These are phyloP conservation scores for Muscicapa adusta DNA, from an alignment of 2,113 vertebrate species.

Conservation along the genomic window DNA sequence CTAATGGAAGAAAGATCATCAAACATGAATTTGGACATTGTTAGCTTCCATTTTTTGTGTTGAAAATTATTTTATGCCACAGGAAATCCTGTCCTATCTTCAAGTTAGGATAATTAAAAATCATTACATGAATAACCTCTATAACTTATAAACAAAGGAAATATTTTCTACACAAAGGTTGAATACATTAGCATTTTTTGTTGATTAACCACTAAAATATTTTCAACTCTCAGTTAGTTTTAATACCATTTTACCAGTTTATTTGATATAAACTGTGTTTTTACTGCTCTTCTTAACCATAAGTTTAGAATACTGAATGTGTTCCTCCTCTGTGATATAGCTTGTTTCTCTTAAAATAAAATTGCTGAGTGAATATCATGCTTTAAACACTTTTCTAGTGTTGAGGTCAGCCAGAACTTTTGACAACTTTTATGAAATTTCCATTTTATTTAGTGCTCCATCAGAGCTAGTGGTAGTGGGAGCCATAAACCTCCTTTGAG, in stretches of 20 bases:
- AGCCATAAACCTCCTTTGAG: background rate
- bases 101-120: conserved; percentile 1
- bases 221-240: background rate
- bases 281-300: background rate
- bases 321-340: background rate
- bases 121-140: background rate
- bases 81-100: background rate
- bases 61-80: background rate
- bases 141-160: background rate
- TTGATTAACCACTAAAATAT: background rate
- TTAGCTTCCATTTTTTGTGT: background rate
- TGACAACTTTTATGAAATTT: background rate
- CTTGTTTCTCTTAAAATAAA: background rate
- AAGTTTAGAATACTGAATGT: background rate
- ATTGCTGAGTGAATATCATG: background rate
- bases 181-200: background rate
- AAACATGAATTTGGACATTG: background rate
- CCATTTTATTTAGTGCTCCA: background rate
- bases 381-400: background rate
- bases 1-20: background rate
- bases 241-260: background rate
- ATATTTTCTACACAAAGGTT: background rate
- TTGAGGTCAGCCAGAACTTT: background rate
- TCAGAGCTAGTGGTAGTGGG: background rate
- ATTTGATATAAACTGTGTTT: background rate